Base-by-base conservation (phyloP, 2,888 invertebrate genomes). In the Agrilus biguttatus region DNA sequence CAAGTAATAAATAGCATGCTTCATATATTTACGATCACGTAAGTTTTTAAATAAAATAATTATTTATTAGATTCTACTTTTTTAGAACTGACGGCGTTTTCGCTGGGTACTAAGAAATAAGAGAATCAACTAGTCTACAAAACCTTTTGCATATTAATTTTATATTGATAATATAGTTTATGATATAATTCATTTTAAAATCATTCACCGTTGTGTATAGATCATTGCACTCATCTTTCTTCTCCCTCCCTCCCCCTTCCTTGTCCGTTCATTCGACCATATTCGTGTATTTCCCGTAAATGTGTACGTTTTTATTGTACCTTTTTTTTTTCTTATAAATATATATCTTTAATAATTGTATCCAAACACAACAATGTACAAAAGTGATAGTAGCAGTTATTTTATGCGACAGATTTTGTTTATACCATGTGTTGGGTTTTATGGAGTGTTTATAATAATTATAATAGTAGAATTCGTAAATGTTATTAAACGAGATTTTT, bases 11-110 rank as follows among this genome's bases (percentile, higher is more conserved):
- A 7, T 21, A 21, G 7, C 10, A 8, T 6, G 7, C 23, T 23
- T 10, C 10, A 2, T 8, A 10, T 10, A 28, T 28, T 28, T 10
- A 28, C 28, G 10, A 28, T 28, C 28, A 8, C 28, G 10, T 28
- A 28, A 28, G 21, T 21, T 21, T 21, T 6, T 28, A 2, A 28
- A 28, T 28, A 10, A 8, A 28, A 28, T 28, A 28, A 28, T 10
- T 28, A 10, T 10, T 28, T 28, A 28, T 10, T 8, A 3, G 28
- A 28, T 28, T 10, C 28, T 28, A 28, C 21, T 28, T 28, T 67
- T 64, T 37, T 60, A 74, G 73, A 73, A 72, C 64, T 73, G 71
- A 73, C 65, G 69, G 68, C 28, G 70, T 72, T 63, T 71, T 67
- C 67, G 59, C 49, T 28, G 8, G 28, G 28, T 28, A 28, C 28